Base-by-base conservation (phyloP, 2,113 vertebrate genomes). In the Microtus richardsoni region DNA sequence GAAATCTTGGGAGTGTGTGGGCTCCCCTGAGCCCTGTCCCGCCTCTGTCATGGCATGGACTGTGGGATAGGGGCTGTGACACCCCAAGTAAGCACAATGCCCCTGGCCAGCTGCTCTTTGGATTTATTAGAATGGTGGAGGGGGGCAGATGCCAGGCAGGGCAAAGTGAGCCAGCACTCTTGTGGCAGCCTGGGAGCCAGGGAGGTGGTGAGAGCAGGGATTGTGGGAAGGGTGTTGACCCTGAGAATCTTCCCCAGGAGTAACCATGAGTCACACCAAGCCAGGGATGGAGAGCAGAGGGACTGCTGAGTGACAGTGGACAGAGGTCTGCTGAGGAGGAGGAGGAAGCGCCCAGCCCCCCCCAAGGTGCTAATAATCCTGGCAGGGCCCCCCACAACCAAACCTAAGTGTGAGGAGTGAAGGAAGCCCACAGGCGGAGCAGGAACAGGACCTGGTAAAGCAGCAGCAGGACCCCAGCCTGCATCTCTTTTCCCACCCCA, bases 401-500 rank as follows among this genome's bases (percentile, higher is more conserved):
- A 41, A 49, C 8, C 9, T 26, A 60, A 60, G 62, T 44, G 28
- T 44, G 93, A 90, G 36, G 30, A 54, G 44, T 13, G 73, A 5
- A 19, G 19, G 58, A 54, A 47, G 77, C 28, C 41, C 86, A 21
- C n/a, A 22, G 22, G 26, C 82, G 22, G 39, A 16, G n/a, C 0
- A 0, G 5, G 44, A 62, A 39, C 22, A 36, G 62, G 0, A 5
- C 10, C 13, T 1, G 4, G 62, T 22, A 36, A 7, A 91, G 52
- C 33, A 22, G 52, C 47, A 22, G 21, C 74, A 2, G 3, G 1
- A 11, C 28, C 16, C 19, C 11, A 62, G 60, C 77, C 54, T 49
- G 47, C 39, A 1, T 22, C 0, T 0, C 26, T 58, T 54, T 21
- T 39, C 64, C 28, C 75, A 0, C 4, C 11, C 64, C 77, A 4